Evolutionary conservation across 2,797 vertebrate species (phyloP).

Genomic region (Scolopax bukidnonensis): DNA sequence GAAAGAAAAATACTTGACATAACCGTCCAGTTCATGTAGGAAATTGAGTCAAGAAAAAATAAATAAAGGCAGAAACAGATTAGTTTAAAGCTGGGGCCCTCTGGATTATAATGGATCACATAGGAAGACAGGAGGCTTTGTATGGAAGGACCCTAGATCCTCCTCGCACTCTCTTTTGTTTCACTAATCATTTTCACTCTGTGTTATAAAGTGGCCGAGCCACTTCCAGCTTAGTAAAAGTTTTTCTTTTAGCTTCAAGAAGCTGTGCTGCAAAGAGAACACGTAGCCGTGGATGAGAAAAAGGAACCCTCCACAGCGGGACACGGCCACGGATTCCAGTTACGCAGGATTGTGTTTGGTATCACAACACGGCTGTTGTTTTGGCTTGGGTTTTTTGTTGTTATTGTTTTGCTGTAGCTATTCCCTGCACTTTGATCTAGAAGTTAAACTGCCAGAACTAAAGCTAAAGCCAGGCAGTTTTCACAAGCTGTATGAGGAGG

Average conservation of each 20-base stretch:
- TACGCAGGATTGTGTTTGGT: neutral
- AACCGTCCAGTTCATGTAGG: conserved; percentile 51
- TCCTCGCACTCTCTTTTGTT: neutral
- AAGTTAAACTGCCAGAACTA: neutral
- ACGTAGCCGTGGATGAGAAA: neutral
- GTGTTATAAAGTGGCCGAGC: neutral
- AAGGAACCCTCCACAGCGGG: neutral
- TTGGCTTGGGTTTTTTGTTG: neutral
- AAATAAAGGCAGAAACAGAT: conserved; percentile 32
- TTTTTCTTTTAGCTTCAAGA: conserved; percentile 35
- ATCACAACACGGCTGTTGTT: neutral
- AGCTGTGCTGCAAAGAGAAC: conserved; percentile 1
- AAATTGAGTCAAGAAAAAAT: conserved; percentile 50
- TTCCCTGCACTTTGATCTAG: neutral
- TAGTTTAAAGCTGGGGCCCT: conserved; percentile 32
- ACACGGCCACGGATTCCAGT: rapidly evolving
- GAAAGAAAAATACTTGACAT: conserved; percentile 62
- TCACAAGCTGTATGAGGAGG: neutral
- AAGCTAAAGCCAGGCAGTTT: neutral
- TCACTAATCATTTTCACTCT: conserved; percentile 17
- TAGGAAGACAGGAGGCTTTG: conserved; percentile 14
- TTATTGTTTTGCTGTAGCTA: neutral
- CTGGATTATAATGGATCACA: conserved; percentile 16
- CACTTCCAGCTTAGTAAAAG: conserved; percentile 17
- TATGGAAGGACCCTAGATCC: neutral